Base-by-base conservation (phyloP, 2,888 invertebrate genomes). In the Hecatera dysodea region DNA sequence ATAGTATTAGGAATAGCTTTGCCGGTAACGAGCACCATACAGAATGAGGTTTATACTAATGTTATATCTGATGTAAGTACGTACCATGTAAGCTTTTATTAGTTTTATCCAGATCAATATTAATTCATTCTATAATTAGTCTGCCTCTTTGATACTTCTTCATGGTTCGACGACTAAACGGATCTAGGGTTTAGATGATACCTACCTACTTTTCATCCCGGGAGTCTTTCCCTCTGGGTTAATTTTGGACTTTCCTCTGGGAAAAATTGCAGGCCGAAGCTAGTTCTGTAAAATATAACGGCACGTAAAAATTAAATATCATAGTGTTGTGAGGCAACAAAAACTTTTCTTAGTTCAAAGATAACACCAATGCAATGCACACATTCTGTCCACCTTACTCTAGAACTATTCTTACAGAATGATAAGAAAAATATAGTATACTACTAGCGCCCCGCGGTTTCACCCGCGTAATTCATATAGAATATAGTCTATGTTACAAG, bases 1-100 rank as follows among this genome's bases (percentile, higher is more conserved):
- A 97, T 97, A 82, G 97, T 97, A 72, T 93, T 97, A 91, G 97
- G 97, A 56, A 93, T 97, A 78, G 97, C 97, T 8, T 93, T 97
- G 61, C 97, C 97, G 0, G 90, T 97, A 56, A 96, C 97, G 1
- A 97, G 97, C 90, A 96, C 97, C 52, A 96, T 97, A 85, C 96
- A 97, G 72, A 96, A 96, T 84, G 95, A 96, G 79, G 89, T 94
- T 80, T 95, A 89, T 91, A 96, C 93, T 5, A 95, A 93, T 81
- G 86, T 95, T 55, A 91, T 91, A 33, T 92, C 95, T 33, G 96
- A 96, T 81, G 96, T 95, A 87, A 94, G 96, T 92, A 88, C 67
- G 12, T 24, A 17, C 9, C 9, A 46, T 8, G n/a, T 46, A 46
- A 46, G 46, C 46, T n/a, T 15, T 15, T 4, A 39, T 15, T 39